phyloP scores from a whole-genome alignment of 2,113 vertebrate genomes.

The Propithecus coquereli region DNA sequence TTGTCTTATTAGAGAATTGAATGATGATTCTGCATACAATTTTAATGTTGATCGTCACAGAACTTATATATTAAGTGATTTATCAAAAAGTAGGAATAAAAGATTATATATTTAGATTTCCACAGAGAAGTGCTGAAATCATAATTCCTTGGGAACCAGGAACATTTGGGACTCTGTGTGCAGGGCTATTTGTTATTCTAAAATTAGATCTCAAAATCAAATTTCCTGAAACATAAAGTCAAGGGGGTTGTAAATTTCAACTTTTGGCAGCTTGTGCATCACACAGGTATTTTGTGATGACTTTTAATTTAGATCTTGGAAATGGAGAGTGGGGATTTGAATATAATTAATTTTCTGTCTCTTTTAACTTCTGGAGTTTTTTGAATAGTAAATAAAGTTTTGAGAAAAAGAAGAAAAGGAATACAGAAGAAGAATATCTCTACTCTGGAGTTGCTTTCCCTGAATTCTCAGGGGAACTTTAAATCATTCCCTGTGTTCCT shows the following conservation, averaged over 20 bases:
- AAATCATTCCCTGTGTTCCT: conserved; percentile 14
- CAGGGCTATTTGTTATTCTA: conserved; percentile 41
- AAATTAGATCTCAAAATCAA: conserved; percentile 65
- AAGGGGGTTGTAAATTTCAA: conserved; percentile 40
- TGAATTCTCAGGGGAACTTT: conserved; percentile 15
- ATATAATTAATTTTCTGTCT: conserved; percentile 45
- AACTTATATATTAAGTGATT: conserved; percentile 4
- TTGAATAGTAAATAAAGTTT: conserved; percentile 31
- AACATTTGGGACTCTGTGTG: conserved; percentile 10
- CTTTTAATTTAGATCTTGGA: conserved; percentile 68
- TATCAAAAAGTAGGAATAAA: background rate
- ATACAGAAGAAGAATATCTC: background rate
- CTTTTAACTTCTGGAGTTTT: conserved; percentile 38
- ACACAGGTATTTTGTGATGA: conserved; percentile 32
- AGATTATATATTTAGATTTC: conserved; percentile 27
- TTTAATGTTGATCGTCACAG: background rate
- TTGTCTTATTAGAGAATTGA: conserved; percentile 9
- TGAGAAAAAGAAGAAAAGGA: background rate
- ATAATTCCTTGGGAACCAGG: background rate
- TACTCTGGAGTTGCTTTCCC: background rate
- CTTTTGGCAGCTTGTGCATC: background rate
- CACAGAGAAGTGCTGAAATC: conserved; percentile 33
- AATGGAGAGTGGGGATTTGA: conserved; percentile 46
- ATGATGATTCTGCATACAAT: background rate
- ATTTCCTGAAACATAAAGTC: conserved; percentile 53